Evolutionary conservation across 1,140 invertebrate genomes (phyloP), one percentile per base, ranked within the genome.

Genomic region (Watersipora subatra): DNA sequence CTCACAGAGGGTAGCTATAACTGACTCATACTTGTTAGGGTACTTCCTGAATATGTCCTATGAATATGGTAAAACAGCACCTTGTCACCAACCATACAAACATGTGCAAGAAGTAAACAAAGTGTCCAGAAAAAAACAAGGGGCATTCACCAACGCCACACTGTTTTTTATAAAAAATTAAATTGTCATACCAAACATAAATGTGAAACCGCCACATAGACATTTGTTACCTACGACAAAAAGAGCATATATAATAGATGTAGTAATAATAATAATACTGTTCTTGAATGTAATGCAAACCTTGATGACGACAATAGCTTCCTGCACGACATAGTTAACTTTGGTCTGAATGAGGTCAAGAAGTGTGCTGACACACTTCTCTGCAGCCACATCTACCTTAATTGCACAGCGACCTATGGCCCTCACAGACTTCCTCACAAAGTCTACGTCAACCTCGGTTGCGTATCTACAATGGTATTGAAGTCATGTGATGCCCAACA

Each of bases 261-360:
- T n/a, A n/a, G n/a, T n/a, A n/a, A n/a, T n/a, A n/a, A n/a, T n/a
- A n/a, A n/a, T n/a, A n/a, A n/a, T n/a, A n/a, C n/a, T n/a, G n/a
- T n/a, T n/a, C n/a, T n/a, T n/a, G n/a, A n/a, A n/a, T n/a, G n/a
- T n/a, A n/a, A n/a, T n/a, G 3, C 20, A 64, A 73, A 82, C 81
- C 76, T 99, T 99, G 71, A 99, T 99, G 0, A 99, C 97, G 0
- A 99, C 97, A 70, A 99, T 97, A 1, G 97, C 97, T 78, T 99
- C 97, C 83, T 99, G 97, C 0, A 99, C 96, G 25, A 99, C 97
- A 79, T 99, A 99, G 83, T 99, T 99, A 2, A 92, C 89, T 84
- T 99, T 99, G 0, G 97, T 99, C 79, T 99, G 96, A 75, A 99
- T 99, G 1, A 99, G 83, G 80, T 99, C 97, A n/a, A 99, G 80